Evolutionary conservation across 2,113 vertebrate genomes (phyloP).

Genomic region (Isurus oxyrinchus): DNA sequence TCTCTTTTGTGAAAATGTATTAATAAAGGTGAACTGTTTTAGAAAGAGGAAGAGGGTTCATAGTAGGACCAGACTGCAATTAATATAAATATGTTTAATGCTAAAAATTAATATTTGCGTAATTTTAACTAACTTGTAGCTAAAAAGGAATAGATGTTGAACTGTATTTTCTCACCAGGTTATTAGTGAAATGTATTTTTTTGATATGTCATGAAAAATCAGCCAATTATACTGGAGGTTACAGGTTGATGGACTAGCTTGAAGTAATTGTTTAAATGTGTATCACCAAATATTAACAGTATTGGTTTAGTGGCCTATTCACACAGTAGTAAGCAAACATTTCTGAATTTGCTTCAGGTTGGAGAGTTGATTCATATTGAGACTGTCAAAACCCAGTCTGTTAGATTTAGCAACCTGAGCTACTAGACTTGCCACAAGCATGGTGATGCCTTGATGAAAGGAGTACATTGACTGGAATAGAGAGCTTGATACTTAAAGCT

Average conservation of each 20-base stretch:
- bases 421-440: not conserved
- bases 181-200: not conserved
- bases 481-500: not conserved
- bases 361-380: not conserved
- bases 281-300: not conserved
- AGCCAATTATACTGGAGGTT: not conserved
- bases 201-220: not conserved
- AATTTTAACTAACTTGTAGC: not conserved
- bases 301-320: not conserved
- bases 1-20: not conserved
- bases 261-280: not conserved
- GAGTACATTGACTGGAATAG: not conserved
- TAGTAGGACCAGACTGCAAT: not conserved
- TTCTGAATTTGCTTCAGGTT: not conserved
- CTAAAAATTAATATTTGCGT: not conserved
- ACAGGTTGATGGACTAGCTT: not conserved
- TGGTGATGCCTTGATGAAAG: not conserved
- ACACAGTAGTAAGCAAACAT: not conserved
- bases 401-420: not conserved
- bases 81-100: not conserved
- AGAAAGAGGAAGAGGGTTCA: not conserved
- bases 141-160: not conserved
- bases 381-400: not conserved
- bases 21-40: not conserved
- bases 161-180: not conserved